Percentiles rank a stretch among this genome's conserved stretches.
Conservation (phyloP, 2,113 vertebrate genomes). For the Cheirogaleus medius region DNA sequence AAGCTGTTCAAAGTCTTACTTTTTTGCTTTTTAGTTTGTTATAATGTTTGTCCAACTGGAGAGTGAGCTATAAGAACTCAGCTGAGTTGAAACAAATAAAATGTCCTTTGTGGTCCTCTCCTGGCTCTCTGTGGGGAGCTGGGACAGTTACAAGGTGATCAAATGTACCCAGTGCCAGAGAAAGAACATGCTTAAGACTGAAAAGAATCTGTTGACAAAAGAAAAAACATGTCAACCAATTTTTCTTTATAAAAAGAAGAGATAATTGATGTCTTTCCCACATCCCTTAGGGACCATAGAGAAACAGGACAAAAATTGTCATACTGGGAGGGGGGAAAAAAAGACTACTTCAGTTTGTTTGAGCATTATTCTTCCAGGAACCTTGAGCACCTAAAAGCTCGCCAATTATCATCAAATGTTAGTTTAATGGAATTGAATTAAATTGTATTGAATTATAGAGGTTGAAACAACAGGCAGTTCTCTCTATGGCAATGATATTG, state of each 20-base stretch:
- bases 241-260: conserved; percentile 57
- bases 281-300: conserved; percentile 4
- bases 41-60: conserved; percentile 61
- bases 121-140: conserved; percentile 40
- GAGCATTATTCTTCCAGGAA: not conserved
- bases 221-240: conserved; percentile 56
- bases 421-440: not conserved
- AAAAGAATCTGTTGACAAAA: conserved; percentile 62
- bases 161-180: not conserved
- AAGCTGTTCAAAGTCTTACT: conserved; percentile 29
- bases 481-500: not conserved
- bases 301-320: not conserved
- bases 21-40: conserved; percentile 65
- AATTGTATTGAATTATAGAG: not conserved
- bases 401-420: not conserved
- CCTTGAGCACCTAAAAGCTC: not conserved
- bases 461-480: not conserved
- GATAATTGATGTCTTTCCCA: conserved; percentile 47
- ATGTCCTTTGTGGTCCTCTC: conserved; percentile 61
- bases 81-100: conserved; percentile 67
- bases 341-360: not conserved
- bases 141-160: conserved; percentile 43
- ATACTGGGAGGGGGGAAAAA: not conserved
- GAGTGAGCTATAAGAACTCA: conserved; percentile 66
- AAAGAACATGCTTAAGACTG: conserved; percentile 61